Evolutionary conservation across 2,888 invertebrate species (phyloP).

Genomic region (Crocallis elinguaria): DNA sequence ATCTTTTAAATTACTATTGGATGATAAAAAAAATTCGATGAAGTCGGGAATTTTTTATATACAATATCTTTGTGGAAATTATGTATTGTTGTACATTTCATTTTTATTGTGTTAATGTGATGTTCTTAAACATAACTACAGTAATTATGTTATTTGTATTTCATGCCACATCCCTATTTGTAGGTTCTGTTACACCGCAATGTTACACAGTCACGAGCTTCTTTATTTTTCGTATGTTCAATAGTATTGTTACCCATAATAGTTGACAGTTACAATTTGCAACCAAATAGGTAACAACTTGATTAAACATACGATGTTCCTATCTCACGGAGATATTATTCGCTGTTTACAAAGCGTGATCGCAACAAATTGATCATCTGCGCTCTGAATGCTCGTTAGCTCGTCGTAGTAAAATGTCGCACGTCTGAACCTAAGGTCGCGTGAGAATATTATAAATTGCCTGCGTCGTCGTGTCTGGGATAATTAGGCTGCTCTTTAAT

Average conservation of each 20-base stretch:
- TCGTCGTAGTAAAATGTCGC: conserved; percentile 35
- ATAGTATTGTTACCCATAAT: not conserved
- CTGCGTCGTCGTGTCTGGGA: conserved; percentile 21
- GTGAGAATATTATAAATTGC: conserved; percentile 34
- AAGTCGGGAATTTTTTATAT: too few relatives aligned
- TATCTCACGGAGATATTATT: not conserved
- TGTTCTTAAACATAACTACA: too few relatives aligned
- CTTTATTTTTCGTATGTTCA: not conserved
- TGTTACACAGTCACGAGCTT: too few relatives aligned
- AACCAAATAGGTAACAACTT: not conserved
- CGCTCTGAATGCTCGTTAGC: conserved; percentile 17
- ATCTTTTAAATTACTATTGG: too few relatives aligned
- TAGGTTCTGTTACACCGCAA: too few relatives aligned
- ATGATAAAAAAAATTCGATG: too few relatives aligned
- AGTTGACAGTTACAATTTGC: conserved; percentile 10
- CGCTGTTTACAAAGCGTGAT: conserved; percentile 32
- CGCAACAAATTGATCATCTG: conserved; percentile 28
- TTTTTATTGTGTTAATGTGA: too few relatives aligned
- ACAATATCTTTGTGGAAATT: too few relatives aligned
- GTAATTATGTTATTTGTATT: too few relatives aligned
- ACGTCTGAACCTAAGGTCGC: conserved; percentile 24
- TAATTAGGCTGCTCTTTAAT: conserved; percentile 31
- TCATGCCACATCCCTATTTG: too few relatives aligned
- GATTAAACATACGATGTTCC: not conserved
- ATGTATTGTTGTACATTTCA: too few relatives aligned